Evolutionary conservation across 2,888 invertebrate species (phyloP).

Genomic region (Ametastegia equiseti): DNA sequence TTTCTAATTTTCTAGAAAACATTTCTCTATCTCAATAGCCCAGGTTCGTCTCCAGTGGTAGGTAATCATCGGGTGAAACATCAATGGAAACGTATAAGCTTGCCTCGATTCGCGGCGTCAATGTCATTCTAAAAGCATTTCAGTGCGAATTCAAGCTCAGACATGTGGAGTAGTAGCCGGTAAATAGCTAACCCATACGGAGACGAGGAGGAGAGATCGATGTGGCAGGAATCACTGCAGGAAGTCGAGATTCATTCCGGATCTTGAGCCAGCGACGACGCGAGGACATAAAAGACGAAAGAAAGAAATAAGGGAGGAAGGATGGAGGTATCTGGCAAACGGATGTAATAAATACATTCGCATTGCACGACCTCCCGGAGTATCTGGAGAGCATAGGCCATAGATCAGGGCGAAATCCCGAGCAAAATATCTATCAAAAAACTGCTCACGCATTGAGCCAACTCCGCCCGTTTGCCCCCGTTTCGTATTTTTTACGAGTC

Average conservation of each 20-base stretch:
- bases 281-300: background rate
- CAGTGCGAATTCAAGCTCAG: background rate
- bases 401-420: conserved; percentile 30
- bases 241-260: conserved; percentile 5
- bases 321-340: conserved; percentile 1
- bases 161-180: background rate
- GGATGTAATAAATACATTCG: conserved; percentile 42
- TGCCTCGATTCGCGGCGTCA: too few relatives aligned
- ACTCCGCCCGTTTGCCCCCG: conserved; percentile 26
- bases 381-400: conserved; percentile 30
- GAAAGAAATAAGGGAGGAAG: background rate
- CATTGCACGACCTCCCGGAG: background rate
- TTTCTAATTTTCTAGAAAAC: background rate
- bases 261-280: conserved; percentile 24
- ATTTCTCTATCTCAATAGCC: too few relatives aligned
- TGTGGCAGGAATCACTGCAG: background rate
- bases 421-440: conserved; percentile 43
- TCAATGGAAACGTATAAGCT: too few relatives aligned
- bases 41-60: background rate
- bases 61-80: too few relatives aligned
- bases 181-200: too few relatives aligned
- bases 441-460: conserved; percentile 29
- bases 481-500: conserved; percentile 9
- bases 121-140: background rate
- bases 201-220: background rate